Percentiles rank a stretch among this genome's conserved stretches.
These are phyloP conservation scores for Mellilla xanthometata DNA, from an alignment of 2,888 invertebrate species.

Conservation along the genomic window DNA sequence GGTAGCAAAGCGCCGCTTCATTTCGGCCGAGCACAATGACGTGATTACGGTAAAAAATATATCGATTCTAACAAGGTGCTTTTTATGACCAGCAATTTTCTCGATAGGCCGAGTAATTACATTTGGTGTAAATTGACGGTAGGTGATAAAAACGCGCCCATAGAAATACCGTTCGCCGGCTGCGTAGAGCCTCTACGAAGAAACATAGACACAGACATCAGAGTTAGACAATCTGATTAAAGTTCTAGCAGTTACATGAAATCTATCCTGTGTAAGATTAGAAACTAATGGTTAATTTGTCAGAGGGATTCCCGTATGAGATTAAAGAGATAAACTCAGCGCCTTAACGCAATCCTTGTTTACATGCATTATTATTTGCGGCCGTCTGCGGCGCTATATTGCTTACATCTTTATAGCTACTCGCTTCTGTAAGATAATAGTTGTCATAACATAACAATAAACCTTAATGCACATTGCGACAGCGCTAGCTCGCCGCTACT, in stretches of 20 bases:
- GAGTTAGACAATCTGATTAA: not conserved
- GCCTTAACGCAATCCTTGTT: constrained; percentile 21
- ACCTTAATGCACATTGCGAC: constrained; percentile 27
- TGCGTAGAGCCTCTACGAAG: not conserved
- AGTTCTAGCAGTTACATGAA: constrained; percentile 1
- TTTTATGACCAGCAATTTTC: constrained; percentile 16
- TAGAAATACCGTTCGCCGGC: constrained; percentile 1
- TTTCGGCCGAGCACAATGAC: constrained; percentile 38
- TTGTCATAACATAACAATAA: constrained; percentile 29
- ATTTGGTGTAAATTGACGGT: constrained; percentile 10
- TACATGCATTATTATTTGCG: constrained; percentile 19
- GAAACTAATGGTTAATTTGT: constrained; percentile 13
- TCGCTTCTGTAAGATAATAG: constrained; percentile 25
- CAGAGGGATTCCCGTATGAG: constrained; percentile 5
- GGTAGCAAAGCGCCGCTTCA: constrained; percentile 60
- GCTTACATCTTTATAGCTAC: constrained; percentile 23
- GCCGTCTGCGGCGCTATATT: constrained; percentile 17
- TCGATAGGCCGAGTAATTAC: constrained; percentile 7
- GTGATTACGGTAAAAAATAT: constrained; percentile 27
- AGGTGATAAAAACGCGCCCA: constrained; percentile 1
- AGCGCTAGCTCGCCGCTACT: constrained; percentile 18
- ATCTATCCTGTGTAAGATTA: constrained; percentile 5
- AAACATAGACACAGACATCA: not conserved
- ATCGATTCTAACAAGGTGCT: constrained; percentile 37
- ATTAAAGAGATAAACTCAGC: constrained; percentile 21